Conservation (phyloP, 2,113 vertebrate species). For the Neodontobutis hainanensis region DNA sequence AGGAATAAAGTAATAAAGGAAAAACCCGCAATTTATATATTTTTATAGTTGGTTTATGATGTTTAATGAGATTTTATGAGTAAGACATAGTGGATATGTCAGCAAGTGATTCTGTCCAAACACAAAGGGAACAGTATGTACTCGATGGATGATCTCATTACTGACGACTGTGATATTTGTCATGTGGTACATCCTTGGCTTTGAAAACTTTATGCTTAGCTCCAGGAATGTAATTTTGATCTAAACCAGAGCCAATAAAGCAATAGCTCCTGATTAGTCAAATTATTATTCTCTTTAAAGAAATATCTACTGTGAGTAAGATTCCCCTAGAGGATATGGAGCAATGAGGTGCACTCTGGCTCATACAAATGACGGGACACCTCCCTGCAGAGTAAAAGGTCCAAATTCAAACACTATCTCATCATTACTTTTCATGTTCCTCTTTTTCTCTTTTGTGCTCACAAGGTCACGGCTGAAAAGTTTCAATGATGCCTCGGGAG, state of each 20-base stretch:
- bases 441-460: constrained; percentile 40
- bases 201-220: constrained; percentile 15
- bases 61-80: no score
- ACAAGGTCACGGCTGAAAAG: constrained; percentile 66
- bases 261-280: constrained; percentile 37
- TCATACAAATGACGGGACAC: constrained; percentile 52
- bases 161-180: constrained; percentile 45
- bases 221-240: constrained; percentile 31
- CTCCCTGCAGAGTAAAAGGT: constrained; percentile 55
- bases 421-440: constrained; percentile 30
- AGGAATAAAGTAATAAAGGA: no score
- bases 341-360: constrained; percentile 36
- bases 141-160: constrained; percentile 29
- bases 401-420: constrained; percentile 67
- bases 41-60: no score
- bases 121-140: constrained; percentile 3
- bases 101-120: background rate
- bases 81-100: background rate
- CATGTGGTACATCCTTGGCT: constrained; percentile 41
- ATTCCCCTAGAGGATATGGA: constrained; percentile 31
- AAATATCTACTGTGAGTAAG: constrained; percentile 11
- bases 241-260: constrained; percentile 39
- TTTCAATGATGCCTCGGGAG: constrained; percentile 58
- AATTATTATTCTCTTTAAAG: constrained; percentile 35
- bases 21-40: no score